phyloP scores from a whole-genome alignment of 2,113 vertebrate genomes.

The Peromyscus maniculatus region DNA sequence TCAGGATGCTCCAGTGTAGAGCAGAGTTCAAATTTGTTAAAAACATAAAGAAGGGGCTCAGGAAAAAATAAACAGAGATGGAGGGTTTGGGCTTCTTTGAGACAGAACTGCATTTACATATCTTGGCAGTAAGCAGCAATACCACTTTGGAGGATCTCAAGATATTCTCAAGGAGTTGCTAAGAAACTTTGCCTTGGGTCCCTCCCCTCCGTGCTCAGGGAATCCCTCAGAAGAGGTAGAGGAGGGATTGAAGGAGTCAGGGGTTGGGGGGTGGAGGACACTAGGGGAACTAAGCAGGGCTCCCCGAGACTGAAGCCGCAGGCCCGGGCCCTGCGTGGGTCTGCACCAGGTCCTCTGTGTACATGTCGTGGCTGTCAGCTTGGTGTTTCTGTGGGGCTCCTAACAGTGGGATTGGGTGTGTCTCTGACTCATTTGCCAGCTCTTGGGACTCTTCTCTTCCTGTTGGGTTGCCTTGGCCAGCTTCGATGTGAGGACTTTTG shows the following conservation, averaged over 20 bases:
- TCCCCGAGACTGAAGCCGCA: too few species aligned
- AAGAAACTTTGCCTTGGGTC: not conserved
- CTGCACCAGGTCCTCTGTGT: too few species aligned
- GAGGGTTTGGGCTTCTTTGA: not conserved
- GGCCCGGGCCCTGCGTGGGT: too few species aligned
- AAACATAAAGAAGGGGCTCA: not conserved
- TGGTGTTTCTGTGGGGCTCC: not conserved
- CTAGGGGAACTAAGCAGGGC: too few species aligned
- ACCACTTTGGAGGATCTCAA: not conserved
- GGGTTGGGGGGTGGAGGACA: not conserved
- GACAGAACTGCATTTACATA: not conserved
- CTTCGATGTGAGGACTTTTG: not conserved
- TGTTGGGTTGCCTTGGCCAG: not conserved
- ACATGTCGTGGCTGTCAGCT: too few species aligned
- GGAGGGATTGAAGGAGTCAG: not conserved
- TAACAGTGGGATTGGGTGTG: not conserved
- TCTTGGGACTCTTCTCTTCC: not conserved
- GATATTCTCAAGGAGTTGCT: not conserved
- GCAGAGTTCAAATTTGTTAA: not conserved
- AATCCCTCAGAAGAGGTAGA: not conserved
- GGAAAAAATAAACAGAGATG: too few species aligned
- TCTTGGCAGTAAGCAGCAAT: not conserved
- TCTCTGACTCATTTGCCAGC: not conserved
- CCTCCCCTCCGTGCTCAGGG: not conserved
- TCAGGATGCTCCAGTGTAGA: not conserved